Base-by-base conservation (phyloP, 1,140 invertebrate species). In the Halotydeus destructor region DNA sequence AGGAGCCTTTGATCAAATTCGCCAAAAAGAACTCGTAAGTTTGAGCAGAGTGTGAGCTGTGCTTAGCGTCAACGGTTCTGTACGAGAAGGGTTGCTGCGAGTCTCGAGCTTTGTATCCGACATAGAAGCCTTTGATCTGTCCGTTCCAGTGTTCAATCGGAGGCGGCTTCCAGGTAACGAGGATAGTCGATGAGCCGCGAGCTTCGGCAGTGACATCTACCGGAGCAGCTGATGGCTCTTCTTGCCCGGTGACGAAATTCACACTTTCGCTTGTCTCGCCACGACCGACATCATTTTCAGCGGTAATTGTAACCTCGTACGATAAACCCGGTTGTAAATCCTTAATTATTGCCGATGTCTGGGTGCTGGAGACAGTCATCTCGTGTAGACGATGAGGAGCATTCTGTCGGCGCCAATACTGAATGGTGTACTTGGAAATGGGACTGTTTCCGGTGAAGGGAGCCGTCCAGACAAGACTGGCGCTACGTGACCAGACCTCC, bases 371-470 rank as follows among this genome's bases (percentile, higher is more conserved):
- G 5, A 49, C 52, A 24, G 36, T 36, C 3, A 53, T 36, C 28
- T 54, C 52, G 19, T 54, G 28, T 1, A 53, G 36, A 25, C 52
- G 41, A 26, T 53, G 49, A 18, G 33, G 26, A 5, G 39, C 34
- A 25, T n/a, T 25, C 35, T 38, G 81, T 52, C 78, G 80, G 46
- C 78, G 74, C 64, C 88, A 89, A 60, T 86, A 86, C 60, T 89
- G 82, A 56, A 88, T 83, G 6, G 55, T 49, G 58, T 89, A 94
- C 54, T 75, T 71, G 48, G 76, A 82, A 46, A 94, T 80, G 0
- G 78, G 78, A 16, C 80, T 85, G 59, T 94, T 93, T 47, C 89
- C 89, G 58, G 89, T 78, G 59, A 88, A 93, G n/a, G 85, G 84
- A 38, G 80, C 74, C 24, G 76, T 76, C 88, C 89, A 96, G 9